A percentile compares a stretch with the other conserved stretches of the same genome.
phyloP scores from a whole-genome alignment of 2,797 vertebrate species.

The Peromyscus melanophrys region DNA sequence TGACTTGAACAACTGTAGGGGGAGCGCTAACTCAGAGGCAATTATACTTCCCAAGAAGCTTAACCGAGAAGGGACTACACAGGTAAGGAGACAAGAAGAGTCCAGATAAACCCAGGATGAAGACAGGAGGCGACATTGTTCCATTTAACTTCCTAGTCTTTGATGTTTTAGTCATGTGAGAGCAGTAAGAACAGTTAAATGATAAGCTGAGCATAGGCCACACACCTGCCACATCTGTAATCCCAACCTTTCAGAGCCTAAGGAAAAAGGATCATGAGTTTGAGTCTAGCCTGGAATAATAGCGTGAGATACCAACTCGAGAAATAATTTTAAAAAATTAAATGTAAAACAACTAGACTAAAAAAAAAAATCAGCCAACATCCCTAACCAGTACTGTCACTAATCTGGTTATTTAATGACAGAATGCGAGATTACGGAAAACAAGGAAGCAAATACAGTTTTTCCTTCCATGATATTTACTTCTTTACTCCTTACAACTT shows the following conservation, averaged over 20 bases:
- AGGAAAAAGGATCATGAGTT: background rate
- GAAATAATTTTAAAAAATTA: background rate
- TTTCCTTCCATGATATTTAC: background rate
- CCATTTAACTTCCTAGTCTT: background rate
- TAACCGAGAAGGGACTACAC: background rate
- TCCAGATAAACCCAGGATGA: background rate
- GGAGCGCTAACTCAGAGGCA: background rate
- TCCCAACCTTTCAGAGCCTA: background rate
- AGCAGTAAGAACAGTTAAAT: background rate
- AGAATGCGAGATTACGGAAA: conserved; percentile 11
- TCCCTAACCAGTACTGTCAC: background rate
- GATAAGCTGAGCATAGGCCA: background rate
- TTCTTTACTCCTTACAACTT: conserved; percentile 2
- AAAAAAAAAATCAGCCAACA: conserved; percentile 22
- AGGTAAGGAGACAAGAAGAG: background rate
- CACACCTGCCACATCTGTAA: background rate
- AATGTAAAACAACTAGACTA: conserved; percentile 1
- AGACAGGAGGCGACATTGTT: background rate
- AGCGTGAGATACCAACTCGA: background rate
- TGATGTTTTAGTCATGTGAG: background rate
- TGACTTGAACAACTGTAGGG: background rate
- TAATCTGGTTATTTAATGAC: background rate
- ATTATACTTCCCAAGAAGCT: background rate
- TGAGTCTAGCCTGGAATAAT: background rate
- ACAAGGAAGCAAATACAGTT: background rate